phyloP scores from a whole-genome alignment of 2,888 invertebrate genomes.

The Drosophila rellima region DNA sequence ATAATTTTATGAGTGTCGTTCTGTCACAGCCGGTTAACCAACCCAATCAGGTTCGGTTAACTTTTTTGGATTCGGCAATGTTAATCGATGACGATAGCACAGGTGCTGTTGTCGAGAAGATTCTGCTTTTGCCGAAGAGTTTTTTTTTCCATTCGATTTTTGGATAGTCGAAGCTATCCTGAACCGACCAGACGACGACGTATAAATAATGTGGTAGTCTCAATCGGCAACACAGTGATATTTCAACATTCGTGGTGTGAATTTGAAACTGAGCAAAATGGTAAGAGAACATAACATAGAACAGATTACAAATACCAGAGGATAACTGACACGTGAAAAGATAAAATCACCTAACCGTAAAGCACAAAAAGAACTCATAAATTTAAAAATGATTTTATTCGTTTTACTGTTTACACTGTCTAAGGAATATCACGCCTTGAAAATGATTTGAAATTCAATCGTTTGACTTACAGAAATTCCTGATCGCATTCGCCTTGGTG shows the following conservation, averaged over 20 bases:
- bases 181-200: conserved; percentile 65
- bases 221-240: conserved; percentile 80
- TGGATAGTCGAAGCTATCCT: conserved; percentile 72
- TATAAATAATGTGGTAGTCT: conserved; percentile 83
- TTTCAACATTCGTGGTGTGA: conserved; percentile 82
- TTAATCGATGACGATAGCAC: conserved; percentile 40
- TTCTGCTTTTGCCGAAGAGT: conserved; percentile 66
- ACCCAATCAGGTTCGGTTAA: conserved; percentile 76
- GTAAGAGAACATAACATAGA: conserved; percentile 72
- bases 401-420: background rate
- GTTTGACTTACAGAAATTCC: conserved; percentile 74
- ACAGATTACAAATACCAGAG: conserved; percentile 41
- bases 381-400: conserved; percentile 5
- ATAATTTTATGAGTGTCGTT: conserved; percentile 78
- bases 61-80: conserved; percentile 50
- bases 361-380: conserved; percentile 16
- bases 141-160: conserved; percentile 18
- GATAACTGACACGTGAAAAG: conserved; percentile 46
- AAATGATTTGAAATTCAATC: conserved; percentile 9
- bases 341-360: conserved; percentile 17
- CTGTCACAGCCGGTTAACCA: conserved; percentile 80
- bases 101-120: conserved; percentile 65
- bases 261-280: conserved; percentile 80
- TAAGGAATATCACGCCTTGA: background rate
- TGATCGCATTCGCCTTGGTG: conserved; percentile 80